These are phyloP conservation scores for Doris montereyensis DNA, from an alignment of 2,888 invertebrate genomes.

Conservation along the genomic window DNA sequence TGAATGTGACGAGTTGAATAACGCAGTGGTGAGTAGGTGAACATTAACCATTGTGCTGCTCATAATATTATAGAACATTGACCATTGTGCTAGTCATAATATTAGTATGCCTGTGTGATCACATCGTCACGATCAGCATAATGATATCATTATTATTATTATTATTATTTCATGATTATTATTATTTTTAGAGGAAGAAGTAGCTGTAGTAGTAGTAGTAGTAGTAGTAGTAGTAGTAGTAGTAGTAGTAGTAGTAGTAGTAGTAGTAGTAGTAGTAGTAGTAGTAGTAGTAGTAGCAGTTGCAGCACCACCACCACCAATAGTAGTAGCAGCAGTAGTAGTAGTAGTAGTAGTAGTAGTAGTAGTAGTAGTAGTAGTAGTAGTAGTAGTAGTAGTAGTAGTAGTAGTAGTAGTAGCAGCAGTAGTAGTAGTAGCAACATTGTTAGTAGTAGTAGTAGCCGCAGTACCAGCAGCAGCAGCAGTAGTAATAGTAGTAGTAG, in stretches of 20 bases:
- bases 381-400: background rate
- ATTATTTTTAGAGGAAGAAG: slow-evolving; percentile 16
- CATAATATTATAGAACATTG: too few relatives aligned
- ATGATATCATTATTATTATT: too few relatives aligned
- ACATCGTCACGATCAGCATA: too few relatives aligned
- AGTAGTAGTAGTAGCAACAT: background rate
- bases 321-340: background rate
- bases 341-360: slow-evolving; percentile 14
- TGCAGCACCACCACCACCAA: too few relatives aligned
- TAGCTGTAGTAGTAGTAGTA: slow-evolving; percentile 39
- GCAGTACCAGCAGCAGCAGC: background rate
- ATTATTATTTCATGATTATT: too few relatives aligned
- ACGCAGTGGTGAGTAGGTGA: too few relatives aligned
- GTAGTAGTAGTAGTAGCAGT: background rate
- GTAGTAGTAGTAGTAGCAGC: background rate
- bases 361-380: background rate
- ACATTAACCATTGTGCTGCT: too few relatives aligned
- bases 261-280: slow-evolving; percentile 18
- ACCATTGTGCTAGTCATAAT: too few relatives aligned
- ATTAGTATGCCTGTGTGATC: too few relatives aligned
- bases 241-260: slow-evolving; percentile 36
- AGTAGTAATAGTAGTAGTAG: slow-evolving; percentile 44
- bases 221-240: slow-evolving; percentile 38
- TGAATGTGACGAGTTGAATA: too few relatives aligned
- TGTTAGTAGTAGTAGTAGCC: background rate